Conservation (phyloP, 2,113 vertebrate species). For the Sminthopsis crassicaudata region DNA sequence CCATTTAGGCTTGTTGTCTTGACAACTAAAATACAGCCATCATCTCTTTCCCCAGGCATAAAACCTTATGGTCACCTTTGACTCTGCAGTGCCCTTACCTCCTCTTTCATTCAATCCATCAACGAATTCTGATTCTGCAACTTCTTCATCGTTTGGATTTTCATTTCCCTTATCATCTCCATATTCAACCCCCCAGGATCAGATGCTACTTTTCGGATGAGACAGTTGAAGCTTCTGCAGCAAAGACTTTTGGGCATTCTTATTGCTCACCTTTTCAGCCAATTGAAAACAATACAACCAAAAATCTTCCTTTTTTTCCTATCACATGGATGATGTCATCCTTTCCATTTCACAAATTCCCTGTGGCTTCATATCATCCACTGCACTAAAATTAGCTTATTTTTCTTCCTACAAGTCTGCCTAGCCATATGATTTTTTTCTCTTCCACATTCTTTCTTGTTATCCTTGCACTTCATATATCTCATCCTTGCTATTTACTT, state of each 20-base stretch:
- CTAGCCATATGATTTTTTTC: neutral
- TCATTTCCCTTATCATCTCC: neutral
- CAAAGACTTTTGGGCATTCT: neutral
- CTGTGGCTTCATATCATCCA: neutral
- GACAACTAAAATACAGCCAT: constrained; percentile 59
- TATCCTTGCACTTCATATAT: neutral
- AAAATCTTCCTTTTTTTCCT: neutral
- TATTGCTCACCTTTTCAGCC: neutral
- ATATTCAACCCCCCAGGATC: neutral
- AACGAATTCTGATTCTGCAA: neutral
- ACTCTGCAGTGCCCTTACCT: constrained; percentile 48
- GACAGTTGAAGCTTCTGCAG: neutral
- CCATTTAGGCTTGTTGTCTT: constrained; percentile 58
- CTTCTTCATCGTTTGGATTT: neutral
- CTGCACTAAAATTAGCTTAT: neutral
- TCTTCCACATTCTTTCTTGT: neutral
- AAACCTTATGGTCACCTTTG: constrained; percentile 44
- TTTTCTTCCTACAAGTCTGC: neutral
- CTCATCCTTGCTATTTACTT: neutral
- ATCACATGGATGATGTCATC: neutral
- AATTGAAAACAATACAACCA: neutral
- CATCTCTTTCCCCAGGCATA: neutral
- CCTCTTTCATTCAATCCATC: neutral
- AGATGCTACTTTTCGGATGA: neutral
- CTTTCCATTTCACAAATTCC: neutral